Evolutionary conservation across 1,140 invertebrate genomes (phyloP).

Genomic region (Bicyclus anynana): DNA sequence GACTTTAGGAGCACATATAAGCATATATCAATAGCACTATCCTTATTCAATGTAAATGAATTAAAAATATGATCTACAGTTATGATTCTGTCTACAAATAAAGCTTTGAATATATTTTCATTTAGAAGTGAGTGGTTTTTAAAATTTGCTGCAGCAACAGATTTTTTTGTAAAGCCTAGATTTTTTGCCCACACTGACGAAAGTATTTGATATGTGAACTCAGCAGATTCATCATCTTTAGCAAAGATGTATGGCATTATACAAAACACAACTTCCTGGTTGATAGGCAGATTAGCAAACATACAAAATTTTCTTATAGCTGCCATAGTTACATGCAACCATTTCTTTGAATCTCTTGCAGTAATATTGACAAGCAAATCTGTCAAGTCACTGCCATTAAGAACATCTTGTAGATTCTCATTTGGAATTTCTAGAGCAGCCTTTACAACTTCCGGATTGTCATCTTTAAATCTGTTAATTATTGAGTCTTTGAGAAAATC

Average conservation of each 20-base stretch:
- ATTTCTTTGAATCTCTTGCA: conserved; percentile 47
- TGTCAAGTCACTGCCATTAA: conserved; percentile 53
- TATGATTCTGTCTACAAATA: conserved; percentile 44
- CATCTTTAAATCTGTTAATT: conserved; percentile 78
- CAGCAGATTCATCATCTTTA: conserved; percentile 62
- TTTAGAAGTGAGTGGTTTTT: conserved; percentile 45
- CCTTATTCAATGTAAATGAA: conserved; percentile 45
- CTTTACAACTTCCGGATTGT: conserved; percentile 75
- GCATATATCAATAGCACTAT: conserved; percentile 46
- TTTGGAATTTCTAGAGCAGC: conserved; percentile 70
- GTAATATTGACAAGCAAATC: conserved; percentile 48
- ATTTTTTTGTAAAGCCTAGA: conserved; percentile 57
- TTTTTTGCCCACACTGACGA: conserved; percentile 69
- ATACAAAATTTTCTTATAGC: conserved; percentile 66
- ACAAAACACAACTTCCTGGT: conserved; percentile 66
- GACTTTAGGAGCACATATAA: conserved; percentile 57
- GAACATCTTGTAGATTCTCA: conserved; percentile 55
- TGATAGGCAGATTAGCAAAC: conserved; percentile 51
- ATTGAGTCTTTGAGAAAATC: conserved; percentile 79
- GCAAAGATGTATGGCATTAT: conserved; percentile 80
- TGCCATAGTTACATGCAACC: conserved; percentile 53
- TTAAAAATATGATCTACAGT: conserved; percentile 51
- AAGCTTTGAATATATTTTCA: conserved; percentile 48
- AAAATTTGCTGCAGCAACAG: conserved; percentile 44
- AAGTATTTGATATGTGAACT: conserved; percentile 72